Evolutionary conservation across 2,888 invertebrate species (phyloP), one percentile per base, ranked within the genome.

Genomic region (Heterodera filipjevi): DNA sequence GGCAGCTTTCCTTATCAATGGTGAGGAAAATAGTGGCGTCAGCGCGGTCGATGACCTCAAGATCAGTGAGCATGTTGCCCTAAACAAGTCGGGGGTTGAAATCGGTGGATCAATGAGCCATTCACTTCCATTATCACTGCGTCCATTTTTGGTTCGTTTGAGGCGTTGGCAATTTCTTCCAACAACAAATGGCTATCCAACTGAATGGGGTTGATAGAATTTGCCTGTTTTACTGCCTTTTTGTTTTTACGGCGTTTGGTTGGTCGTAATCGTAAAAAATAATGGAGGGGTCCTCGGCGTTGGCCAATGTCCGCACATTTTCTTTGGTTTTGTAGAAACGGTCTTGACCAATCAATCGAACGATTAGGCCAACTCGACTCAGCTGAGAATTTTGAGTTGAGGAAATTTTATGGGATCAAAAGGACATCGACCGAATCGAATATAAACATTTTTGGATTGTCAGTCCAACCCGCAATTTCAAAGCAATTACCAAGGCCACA

Each of bases 61-160:
- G 79, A 81, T 88, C 86, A 8, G 86, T 85, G 10, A 88, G 59
- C 87, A 88, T 86, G 79, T 87, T 88, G 16, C 88, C 88, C 72
- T 87, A 87, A 33, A 87, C 78, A 12, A 87, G 81, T 71, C 88
- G 83, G 71, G 81, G 82, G 76, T 87, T 83, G 35, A 66, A 70
- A 16, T 32, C 32, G 19, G n/a, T n/a, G n/a, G n/a, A n/a, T n/a
- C n/a, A n/a, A n/a, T n/a, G n/a, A n/a, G n/a, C n/a, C 66, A 32
- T 14, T 53, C 66, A 33, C 46, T 22, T 68, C 75, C 30, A 73
- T 16, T 10, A 66, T 73, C 30, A 77, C 22, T 30, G 33, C 71
- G 14, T 73, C 49, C 46, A 72, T 44, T 27, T 72, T 10, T 16
- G 59, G 53, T 30, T 71, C 39, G 16, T 68, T 30, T 27, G 32